A percentile compares a stretch with the other conserved stretches of the same genome.
phyloP scores from a whole-genome alignment of 1,140 invertebrate genomes.

The Tribolium madens region DNA sequence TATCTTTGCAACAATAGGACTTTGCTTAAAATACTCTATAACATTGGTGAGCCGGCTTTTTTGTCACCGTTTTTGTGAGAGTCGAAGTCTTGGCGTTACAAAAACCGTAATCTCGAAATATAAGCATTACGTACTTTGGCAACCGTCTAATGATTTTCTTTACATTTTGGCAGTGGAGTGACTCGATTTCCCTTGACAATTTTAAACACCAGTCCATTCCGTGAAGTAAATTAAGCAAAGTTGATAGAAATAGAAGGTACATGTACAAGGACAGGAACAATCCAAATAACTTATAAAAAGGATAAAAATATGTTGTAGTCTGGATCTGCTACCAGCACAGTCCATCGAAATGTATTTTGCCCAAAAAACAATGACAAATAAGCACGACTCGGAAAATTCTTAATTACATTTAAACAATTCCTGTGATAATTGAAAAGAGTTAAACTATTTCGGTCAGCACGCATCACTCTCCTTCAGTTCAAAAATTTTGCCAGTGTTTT shows the following conservation, averaged over 20 bases:
- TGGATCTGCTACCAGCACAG: slow-evolving; percentile 52
- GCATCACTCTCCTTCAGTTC: slow-evolving; percentile 67
- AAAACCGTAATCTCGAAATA: slow-evolving; percentile 30
- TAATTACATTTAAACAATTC: slow-evolving; percentile 47
- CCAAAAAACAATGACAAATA: slow-evolving; percentile 40
- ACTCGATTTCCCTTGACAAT: not conserved
- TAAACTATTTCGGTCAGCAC: slow-evolving; percentile 61
- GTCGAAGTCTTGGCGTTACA: slow-evolving; percentile 21
- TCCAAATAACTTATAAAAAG: slow-evolving; percentile 24
- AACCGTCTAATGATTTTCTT: slow-evolving; percentile 19
- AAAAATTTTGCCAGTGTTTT: slow-evolving; percentile 68
- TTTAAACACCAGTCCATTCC: not conserved
- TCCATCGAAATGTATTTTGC: slow-evolving; percentile 39
- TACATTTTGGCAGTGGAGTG: slow-evolving; percentile 15
- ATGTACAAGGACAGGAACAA: slow-evolving; percentile 36
- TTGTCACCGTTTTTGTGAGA: slow-evolving; percentile 35
- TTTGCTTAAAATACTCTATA: slow-evolving; percentile 47
- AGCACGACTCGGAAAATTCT: slow-evolving; percentile 30
- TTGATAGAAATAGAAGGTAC: slow-evolving; percentile 28
- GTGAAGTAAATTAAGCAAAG: slow-evolving; percentile 33
- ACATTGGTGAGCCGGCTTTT: slow-evolving; percentile 29
- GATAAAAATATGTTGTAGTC: not conserved
- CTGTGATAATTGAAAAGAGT: slow-evolving; percentile 46
- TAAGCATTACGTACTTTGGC: slow-evolving; percentile 22
- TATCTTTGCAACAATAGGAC: slow-evolving; percentile 49